Base-by-base conservation (phyloP, 2,888 invertebrate species). In the Leucania comma region DNA sequence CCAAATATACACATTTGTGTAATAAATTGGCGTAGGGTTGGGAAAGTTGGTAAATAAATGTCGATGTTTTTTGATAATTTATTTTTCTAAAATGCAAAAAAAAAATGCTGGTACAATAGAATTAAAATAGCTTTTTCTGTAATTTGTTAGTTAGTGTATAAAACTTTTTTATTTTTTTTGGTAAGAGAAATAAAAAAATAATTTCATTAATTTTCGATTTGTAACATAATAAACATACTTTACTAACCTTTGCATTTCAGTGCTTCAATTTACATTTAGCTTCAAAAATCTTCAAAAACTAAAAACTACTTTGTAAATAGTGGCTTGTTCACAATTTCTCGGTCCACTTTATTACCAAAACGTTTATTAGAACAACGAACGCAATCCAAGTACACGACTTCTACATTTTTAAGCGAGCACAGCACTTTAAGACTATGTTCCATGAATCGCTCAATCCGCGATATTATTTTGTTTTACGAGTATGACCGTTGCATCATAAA, bases 1-100 rank as follows among this genome's bases (percentile, higher is more conserved):
- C 78, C 84, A 80, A 84, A 84, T 85, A 88, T 83, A 88, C 83
- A 79, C 85, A 88, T 90, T 88, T 89, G 84, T 83, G 62, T 87
- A 86, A 90, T 88, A 90, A 90, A 91, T 90, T 87, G 85, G 70
- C 72, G 24, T 83, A 72, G 72, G 63, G 73, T 53, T 59, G 72
- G 80, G 73, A 42, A 32, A 3, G 26, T 35, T 46, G 53, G 60
- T 69, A 68, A 48, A 66, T 20, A 42, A 53, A 61, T 72, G 48
- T 80, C 83, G 81, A 81, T 82, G 17, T 50, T 72, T 73, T 64
- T 53, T 20, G 29, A 20, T 24, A 0, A 0, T 12, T 12, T 50
- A 5, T 24, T 22, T 50, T 50, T 24, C 12, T 14, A 12, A 24
- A 50, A 50, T 50, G 50, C 5, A 12, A 12, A 50, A 22, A 35